Evolutionary conservation across 2,113 vertebrate genomes (phyloP).

Genomic region (Noturus placidus): DNA sequence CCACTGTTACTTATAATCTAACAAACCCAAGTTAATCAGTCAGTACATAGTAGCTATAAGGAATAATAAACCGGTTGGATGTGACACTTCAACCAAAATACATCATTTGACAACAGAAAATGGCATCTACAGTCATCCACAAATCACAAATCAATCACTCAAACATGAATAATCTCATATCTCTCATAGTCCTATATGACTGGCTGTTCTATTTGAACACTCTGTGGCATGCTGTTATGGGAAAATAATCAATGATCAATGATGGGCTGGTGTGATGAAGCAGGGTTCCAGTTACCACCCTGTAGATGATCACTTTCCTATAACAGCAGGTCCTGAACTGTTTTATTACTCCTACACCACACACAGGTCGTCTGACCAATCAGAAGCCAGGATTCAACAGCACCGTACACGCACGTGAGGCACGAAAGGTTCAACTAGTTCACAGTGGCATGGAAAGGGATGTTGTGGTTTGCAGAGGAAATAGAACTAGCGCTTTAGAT

Average conservation of each 20-base stretch:
- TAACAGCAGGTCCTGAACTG: background rate
- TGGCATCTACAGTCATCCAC: background rate
- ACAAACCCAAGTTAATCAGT: background rate
- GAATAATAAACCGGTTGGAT: background rate
- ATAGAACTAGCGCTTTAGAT: background rate
- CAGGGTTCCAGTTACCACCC: background rate
- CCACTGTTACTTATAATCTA: background rate
- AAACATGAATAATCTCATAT: background rate
- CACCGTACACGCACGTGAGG: too few relatives aligned
- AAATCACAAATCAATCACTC: background rate
- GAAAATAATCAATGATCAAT: background rate
- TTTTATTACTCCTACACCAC: background rate
- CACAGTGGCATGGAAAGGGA: background rate
- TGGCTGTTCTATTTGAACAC: background rate
- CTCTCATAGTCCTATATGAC: background rate
- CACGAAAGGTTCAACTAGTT: background rate
- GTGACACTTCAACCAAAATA: background rate
- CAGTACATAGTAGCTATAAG: background rate
- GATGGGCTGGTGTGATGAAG: background rate
- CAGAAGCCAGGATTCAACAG: background rate
- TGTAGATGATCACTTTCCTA: background rate
- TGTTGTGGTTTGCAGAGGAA: background rate
- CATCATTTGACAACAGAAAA: background rate
- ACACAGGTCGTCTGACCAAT: background rate
- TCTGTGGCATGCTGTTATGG: background rate